Conservation (phyloP, 2,113 vertebrate genomes). For the Arvicanthis niloticus region DNA sequence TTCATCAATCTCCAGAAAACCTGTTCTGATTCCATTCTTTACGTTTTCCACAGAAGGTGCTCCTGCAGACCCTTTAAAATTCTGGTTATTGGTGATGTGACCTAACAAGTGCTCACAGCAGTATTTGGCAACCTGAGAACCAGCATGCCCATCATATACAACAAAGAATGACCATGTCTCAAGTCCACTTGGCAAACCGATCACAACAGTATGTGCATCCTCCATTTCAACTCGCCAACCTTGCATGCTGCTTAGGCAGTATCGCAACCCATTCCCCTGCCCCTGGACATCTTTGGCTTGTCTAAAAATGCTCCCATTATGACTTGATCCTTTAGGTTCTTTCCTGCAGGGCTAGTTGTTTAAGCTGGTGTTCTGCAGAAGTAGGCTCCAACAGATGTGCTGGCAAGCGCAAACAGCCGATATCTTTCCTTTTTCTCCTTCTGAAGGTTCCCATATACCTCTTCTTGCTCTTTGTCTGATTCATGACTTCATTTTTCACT, state of each 20-base stretch:
- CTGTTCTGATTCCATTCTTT: conserved; percentile 98
- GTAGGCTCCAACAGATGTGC: too few relatives aligned
- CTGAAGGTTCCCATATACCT: too few relatives aligned
- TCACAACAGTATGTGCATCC: conserved; percentile 97
- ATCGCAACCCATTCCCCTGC: conserved; percentile 95
- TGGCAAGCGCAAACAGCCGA: too few relatives aligned
- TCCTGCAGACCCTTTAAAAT: conserved; percentile 95
- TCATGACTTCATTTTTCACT: too few relatives aligned
- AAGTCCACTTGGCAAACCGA: conserved; percentile 96
- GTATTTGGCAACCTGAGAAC: conserved; percentile 99
- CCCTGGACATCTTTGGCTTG: conserved; percentile 99
- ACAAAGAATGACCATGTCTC: conserved; percentile 99
- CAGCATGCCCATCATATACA: conserved; percentile 98
- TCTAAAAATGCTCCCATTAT: conserved; percentile 99
- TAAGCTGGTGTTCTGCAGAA: too few relatives aligned
- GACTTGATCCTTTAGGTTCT: conserved; percentile 85
- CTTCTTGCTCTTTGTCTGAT: too few relatives aligned
- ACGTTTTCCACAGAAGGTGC: conserved; percentile 95
- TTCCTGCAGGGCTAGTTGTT: too few relatives aligned
- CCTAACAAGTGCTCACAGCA: conserved; percentile 99
- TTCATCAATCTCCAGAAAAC: conserved; percentile 98
- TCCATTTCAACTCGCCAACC: conserved; percentile 99
- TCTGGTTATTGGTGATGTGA: conserved; percentile 99
- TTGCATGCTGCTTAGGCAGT: conserved; percentile 98
- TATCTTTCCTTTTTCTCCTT: too few relatives aligned